Base-by-base conservation (phyloP, 2,113 vertebrate species). In the Dissostichus mawsoni region DNA sequence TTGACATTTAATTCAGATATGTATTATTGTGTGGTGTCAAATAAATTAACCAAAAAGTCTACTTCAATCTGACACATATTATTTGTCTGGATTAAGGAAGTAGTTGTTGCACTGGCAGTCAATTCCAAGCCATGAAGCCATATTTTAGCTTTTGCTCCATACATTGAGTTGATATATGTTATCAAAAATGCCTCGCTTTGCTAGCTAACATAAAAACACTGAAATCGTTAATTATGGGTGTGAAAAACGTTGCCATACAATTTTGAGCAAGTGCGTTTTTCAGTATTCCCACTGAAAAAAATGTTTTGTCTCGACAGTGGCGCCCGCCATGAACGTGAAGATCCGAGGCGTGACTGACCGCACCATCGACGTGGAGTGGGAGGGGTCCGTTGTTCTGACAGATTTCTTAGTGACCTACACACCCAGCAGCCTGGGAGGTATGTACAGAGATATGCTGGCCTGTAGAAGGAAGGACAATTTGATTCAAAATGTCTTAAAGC, bases 331-430 rank as follows among this genome's bases (percentile, higher is more conserved):
- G 93, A 96, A 97, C 87, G 88, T 99, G 85, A 95, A 90, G 71
- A 95, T 97, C 74, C 95, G 90, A 3, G 96, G 94, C 8, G 93
- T 98, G 83, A 96, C 96, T 0, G 97, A 99, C 73, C 93, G 90
- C 74, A 96, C 95, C 80, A 87, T 99, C 17, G 96, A 98, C 82
- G 93, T 99, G 91, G 95, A 95, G 9, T 99, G 98, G 98, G 96
- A 98, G 82, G 96, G 96, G 59, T 91, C 96, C 0, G 87, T 95
- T 64, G 94, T 96, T 81, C 94, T 97, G 89, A 96, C 96, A 0
- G 98, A 99, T 89, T 99, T 96, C 67, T 91, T 98, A 4, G 69
- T 99, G 84, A 98, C 97, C 3, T 99, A 98, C 89, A 94, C 96
- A 74, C 96, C 97, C 0, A 95, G 71, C 14, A 95, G 90, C 72